phyloP scores from a whole-genome alignment of 2,113 vertebrate species.

The Regulus satrapa region DNA sequence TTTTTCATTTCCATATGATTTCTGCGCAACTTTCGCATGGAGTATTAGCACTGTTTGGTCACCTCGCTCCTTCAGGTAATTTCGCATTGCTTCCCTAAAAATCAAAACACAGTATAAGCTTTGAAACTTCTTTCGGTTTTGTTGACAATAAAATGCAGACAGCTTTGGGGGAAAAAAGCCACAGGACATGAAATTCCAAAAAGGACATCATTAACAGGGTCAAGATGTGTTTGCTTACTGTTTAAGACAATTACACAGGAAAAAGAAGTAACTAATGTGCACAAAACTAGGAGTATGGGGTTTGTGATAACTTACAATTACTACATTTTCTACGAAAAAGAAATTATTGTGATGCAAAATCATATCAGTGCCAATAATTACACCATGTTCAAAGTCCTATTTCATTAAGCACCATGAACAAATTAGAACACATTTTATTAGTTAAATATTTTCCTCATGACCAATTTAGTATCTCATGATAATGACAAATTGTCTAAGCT shows the following conservation, averaged over 20 bases:
- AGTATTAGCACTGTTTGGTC: conserved; percentile 99
- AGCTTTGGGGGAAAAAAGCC: neutral
- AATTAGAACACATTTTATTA: neutral
- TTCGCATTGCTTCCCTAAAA: conserved; percentile 97
- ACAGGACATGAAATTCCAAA: neutral
- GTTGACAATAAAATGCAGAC: neutral
- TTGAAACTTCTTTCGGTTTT: neutral
- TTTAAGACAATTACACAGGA: neutral
- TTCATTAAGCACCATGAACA: neutral
- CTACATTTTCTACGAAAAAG: neutral
- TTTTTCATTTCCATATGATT: conserved; percentile 98
- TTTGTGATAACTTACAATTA: neutral
- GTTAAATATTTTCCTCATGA: neutral
- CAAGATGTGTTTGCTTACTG: neutral
- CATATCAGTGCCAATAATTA: neutral
- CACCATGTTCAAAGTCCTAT: neutral
- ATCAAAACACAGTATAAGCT: neutral
- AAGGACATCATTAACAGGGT: neutral
- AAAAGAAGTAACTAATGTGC: neutral
- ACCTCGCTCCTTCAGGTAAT: conserved; percentile 98
- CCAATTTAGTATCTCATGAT: neutral
- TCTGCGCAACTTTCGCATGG: conserved; percentile 98
- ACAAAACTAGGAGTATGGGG: neutral
- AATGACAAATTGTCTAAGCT: neutral
- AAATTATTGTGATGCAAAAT: neutral